A percentile compares a stretch with the other conserved stretches of the same genome.
Evolutionary conservation across 92 coral and sea anemone species (phyloP).

Genomic region (Heliopora coerulea): DNA sequence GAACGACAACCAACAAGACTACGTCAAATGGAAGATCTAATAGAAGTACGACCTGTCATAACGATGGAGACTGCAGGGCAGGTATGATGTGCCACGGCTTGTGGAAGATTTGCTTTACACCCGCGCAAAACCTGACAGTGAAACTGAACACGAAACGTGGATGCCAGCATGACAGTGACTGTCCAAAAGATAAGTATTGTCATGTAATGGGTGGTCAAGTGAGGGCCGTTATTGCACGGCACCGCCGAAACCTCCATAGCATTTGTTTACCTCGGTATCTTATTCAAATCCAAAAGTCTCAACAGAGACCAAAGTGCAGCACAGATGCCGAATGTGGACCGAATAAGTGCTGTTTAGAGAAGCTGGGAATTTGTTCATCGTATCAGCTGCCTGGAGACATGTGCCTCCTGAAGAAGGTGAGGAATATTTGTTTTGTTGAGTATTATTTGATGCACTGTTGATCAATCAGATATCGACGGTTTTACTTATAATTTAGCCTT

Average conservation of each 20-base stretch:
- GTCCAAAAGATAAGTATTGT: conserved; percentile 1
- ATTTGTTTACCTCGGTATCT: background rate
- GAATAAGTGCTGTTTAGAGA: conserved; percentile 63
- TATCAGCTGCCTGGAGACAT: conserved; percentile 58
- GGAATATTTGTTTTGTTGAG: no score
- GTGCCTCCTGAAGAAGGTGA: conserved; percentile 55
- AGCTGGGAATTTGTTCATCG: conserved; percentile 60
- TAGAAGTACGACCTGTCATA: background rate
- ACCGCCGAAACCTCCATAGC: conserved; percentile 10
- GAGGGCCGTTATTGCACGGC: conserved; percentile 10
- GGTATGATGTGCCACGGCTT: conserved; percentile 26
- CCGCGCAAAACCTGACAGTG: background rate
- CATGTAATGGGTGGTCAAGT: background rate
- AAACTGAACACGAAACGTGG: background rate
- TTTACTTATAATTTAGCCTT: no score
- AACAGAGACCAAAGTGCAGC: conserved; percentile 42
- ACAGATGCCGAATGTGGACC: conserved; percentile 62
- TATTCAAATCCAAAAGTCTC: background rate
- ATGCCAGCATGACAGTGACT: conserved; percentile 37
- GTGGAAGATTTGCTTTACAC: conserved; percentile 34
- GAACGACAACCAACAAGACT: background rate
- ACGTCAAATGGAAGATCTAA: no score
- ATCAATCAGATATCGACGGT: no score
- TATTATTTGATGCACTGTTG: no score
- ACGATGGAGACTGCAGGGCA: background rate